Evolutionary conservation across 2,797 vertebrate species (phyloP), one percentile per base, ranked within the genome.

Genomic region (Melanotaenia nigrans): DNA sequence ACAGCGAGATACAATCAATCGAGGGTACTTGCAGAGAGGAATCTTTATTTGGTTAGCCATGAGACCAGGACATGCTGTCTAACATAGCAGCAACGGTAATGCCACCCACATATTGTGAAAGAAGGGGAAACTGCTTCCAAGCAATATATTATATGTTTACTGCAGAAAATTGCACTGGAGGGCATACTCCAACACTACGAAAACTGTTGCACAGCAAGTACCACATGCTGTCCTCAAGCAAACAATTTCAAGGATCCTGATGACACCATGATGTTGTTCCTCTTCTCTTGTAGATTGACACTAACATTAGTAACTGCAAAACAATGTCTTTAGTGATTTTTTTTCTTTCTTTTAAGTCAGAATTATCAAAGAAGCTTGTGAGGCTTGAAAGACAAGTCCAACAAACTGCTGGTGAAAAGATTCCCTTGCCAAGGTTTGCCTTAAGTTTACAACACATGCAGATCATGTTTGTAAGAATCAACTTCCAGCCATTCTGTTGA

Each of bases 391-490:
- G 55, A 25, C 22, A 47, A 25, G 11, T n/a, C 6, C 13, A 24
- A 54, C 9, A 59, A 32, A 65, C 24, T 22, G 10, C 20, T 59
- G 35, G 30, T 49, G 59, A 64, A 61, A 36, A 74, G 75, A 82
- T 32, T 45, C 28, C 67, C 75, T 3, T 59, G 18, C 47, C 54
- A 73, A 84, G 72, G 42, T 83, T 40, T 71, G 77, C 61, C 64
- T 62, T 51, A 63, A 87, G 79, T 87, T 84, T 86, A 89, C 89
- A 87, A 78, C 87, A 86, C 90, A 87, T 90, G 79, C 78, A 73
- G 82, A 87, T 90, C 79, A 78, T 78, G 76, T 90, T 90, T 90
- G 60, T 75, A 82, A 70, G 81, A 87, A 82, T 83, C 84, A 87
- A 87, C 82, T 88, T 82, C 61, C 20, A 71, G 91, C 84, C 78